Base-by-base conservation (phyloP, 2,797 vertebrate genomes). In the Helarctos malayanus region DNA sequence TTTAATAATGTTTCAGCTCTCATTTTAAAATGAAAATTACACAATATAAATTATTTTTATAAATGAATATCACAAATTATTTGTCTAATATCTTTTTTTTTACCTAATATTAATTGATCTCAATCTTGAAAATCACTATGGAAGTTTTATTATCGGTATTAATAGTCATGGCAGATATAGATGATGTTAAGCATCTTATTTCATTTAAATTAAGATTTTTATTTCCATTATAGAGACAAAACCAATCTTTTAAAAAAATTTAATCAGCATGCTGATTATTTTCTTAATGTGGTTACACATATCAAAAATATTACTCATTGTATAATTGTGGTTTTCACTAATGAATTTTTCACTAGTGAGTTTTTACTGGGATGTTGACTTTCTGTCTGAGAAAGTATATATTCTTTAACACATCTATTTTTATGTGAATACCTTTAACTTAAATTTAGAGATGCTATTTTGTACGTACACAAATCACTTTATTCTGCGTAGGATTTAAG, bases 401-500 rank as follows among this genome's bases (percentile, higher is more conserved):
- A n/a, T 23, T 80, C 57, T 45, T 90, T 56, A n/a, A 73, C 7
- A 65, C 5, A 57, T 69, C 6, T 29, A 38, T 68, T 94, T 96
- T 90, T 52, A 8, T 41, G 13, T 35, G 23, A 32, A 45, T 81
- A 78, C 11, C 11, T 93, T 87, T 82, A 79, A 38, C 11, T 82
- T 92, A 87, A 35, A 75, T 82, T 92, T 87, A 76, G n/a, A 84
- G 56, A 54, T 68, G 15, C 45, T 61, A 1, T 89, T 95, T 92
- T 16, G 76, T 69, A 35, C 15, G 65, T 54, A 69, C 2, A 47
- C 47, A 80, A 21, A 79, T 38, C 23, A 73, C 27, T 94, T 92
- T 59, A 41, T 90, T 84, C 47, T 91, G 16, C 14, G 73, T 56
- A 81, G 32, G 8, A 68, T 56, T 89, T 91, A 61, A 73, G 14